phyloP scores from a whole-genome alignment of 1,140 invertebrate genomes.

The Coptotermes formosanus region DNA sequence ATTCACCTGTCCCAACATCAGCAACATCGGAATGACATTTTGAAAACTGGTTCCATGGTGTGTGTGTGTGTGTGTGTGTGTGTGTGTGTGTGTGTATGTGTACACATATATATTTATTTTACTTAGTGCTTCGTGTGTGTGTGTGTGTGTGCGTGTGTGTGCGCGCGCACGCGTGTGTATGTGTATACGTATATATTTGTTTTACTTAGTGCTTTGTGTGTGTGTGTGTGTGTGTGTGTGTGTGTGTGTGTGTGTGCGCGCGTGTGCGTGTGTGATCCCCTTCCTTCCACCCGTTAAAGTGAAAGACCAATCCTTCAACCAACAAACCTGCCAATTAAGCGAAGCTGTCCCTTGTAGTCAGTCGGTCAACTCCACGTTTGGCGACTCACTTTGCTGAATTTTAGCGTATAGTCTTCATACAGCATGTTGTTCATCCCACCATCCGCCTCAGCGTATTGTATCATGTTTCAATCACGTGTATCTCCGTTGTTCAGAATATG shows the following conservation, averaged over 20 bases:
- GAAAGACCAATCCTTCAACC: constrained; percentile 25
- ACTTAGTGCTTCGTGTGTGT: neutral
- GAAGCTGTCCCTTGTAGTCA: constrained; percentile 21
- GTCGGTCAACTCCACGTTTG: neutral
- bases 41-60: constrained; percentile 23
- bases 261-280: neutral
- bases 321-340: constrained; percentile 26
- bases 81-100: neutral
- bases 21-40: constrained; percentile 20
- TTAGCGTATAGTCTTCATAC: neutral
- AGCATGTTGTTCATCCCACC: neutral
- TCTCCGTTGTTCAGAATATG: neutral
- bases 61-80: neutral
- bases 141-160: neutral
- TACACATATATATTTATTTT: neutral
- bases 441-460: neutral
- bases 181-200: neutral
- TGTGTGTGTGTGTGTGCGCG: neutral
- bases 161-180: too few relatives aligned
- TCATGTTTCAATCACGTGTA: neutral
- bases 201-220: too few relatives aligned
- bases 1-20: neutral
- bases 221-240: neutral
- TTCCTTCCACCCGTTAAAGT: neutral
- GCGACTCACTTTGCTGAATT: neutral